phyloP scores from a whole-genome alignment of 2,888 invertebrate genomes.

The Metallyticus violacea region DNA sequence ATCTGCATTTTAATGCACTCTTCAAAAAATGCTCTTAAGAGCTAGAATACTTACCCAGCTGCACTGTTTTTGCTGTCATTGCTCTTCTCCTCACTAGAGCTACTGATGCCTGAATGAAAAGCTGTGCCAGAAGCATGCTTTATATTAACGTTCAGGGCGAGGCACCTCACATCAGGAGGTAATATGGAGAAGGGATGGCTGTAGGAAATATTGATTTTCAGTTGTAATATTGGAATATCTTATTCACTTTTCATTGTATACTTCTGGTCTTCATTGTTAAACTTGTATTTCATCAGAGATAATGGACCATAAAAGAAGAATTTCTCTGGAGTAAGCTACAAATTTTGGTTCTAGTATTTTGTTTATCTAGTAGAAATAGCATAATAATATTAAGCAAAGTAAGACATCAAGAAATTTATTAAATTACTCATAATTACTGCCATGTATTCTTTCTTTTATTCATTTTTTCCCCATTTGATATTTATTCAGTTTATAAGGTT shows the following conservation, averaged over 20 bases:
- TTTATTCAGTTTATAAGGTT: too few relatives aligned
- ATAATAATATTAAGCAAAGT: too few relatives aligned
- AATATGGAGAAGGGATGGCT: background rate
- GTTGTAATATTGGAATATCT: background rate
- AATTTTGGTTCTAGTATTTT: too few relatives aligned
- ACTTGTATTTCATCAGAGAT: too few relatives aligned
- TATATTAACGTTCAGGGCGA: background rate
- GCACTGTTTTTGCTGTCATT: background rate
- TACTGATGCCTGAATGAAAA: background rate
- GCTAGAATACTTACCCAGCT: background rate
- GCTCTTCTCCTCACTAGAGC: background rate
- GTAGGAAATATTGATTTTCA: background rate
- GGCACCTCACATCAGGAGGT: background rate
- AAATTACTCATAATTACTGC: too few relatives aligned
- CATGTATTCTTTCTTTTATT: too few relatives aligned
- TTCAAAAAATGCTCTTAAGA: background rate
- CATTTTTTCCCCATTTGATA: too few relatives aligned
- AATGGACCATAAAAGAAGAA: too few relatives aligned
- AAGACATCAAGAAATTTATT: too few relatives aligned
- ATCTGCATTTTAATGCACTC: background rate
- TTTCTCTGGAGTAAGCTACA: too few relatives aligned
- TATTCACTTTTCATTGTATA: background rate
- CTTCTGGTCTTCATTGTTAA: too few relatives aligned
- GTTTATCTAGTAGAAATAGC: too few relatives aligned
- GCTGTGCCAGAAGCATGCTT: background rate